A percentile compares a stretch with the other conserved stretches of the same genome.
Evolutionary conservation across 1,140 invertebrate genomes (phyloP).

Genomic region (Adelges cooleyi): DNA sequence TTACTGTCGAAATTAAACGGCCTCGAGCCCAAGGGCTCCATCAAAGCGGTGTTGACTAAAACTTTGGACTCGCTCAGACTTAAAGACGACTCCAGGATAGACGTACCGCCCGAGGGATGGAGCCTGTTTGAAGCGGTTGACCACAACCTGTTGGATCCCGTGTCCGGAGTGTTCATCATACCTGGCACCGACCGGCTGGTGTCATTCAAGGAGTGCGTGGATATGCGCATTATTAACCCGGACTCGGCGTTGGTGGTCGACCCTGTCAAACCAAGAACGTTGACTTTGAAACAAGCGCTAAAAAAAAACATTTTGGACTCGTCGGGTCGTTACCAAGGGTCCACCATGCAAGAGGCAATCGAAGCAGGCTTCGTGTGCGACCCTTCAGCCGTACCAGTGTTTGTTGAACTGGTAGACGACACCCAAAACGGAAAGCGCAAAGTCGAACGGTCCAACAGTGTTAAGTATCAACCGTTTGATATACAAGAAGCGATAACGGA

Average conservation of each 20-base stretch:
- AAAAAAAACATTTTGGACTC: slow-evolving; percentile 65
- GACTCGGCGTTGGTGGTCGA: slow-evolving; percentile 67
- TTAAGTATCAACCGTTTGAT: background rate
- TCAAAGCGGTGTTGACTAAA: slow-evolving; percentile 17
- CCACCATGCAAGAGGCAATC: slow-evolving; percentile 71
- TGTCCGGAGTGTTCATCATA: slow-evolving; percentile 72
- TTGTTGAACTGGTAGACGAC: background rate
- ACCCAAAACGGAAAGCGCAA: background rate
- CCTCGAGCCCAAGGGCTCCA: background rate
- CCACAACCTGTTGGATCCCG: slow-evolving; percentile 63
- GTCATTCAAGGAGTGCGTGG: slow-evolving; percentile 76
- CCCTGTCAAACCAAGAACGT: slow-evolving; percentile 52
- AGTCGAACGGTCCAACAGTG: background rate
- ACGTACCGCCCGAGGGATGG: slow-evolving; percentile 74
- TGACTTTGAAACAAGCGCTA: slow-evolving; percentile 60
- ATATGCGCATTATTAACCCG: slow-evolving; percentile 71
- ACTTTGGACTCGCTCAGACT: slow-evolving; percentile 23
- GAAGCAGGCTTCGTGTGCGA: slow-evolving; percentile 43
- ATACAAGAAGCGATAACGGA: slow-evolving; percentile 19
- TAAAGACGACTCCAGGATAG: slow-evolving; percentile 39
- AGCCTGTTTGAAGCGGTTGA: slow-evolving; percentile 62
- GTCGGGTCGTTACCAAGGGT: slow-evolving; percentile 58
- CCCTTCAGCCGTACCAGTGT: background rate
- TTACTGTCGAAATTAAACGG: slow-evolving; percentile 17
- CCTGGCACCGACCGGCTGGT: slow-evolving; percentile 73